Evolutionary conservation across 1,140 invertebrate genomes (phyloP).

Genomic region (Ganaspis sp.): DNA sequence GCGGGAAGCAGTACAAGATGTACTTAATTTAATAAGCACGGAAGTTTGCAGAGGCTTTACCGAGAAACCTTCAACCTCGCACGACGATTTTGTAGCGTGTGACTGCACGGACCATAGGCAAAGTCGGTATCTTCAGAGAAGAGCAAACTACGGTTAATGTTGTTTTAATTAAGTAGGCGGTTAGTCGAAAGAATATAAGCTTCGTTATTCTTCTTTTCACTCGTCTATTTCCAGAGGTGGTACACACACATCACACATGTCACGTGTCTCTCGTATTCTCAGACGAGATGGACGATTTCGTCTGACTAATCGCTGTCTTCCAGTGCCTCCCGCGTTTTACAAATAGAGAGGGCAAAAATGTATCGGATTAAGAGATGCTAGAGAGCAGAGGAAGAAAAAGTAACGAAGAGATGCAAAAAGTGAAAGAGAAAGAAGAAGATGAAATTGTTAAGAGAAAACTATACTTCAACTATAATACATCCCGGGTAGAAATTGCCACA

Average conservation of each 20-base stretch:
- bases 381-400: conserved; percentile 1
- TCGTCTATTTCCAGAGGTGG: conserved; percentile 69
- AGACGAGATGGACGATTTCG: conserved; percentile 76
- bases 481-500: too few relatives aligned
- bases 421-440: neutral
- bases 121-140: conserved; percentile 46
- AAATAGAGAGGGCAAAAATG: conserved; percentile 25
- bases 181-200: conserved; percentile 63
- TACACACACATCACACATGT: conserved; percentile 42
- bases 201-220: conserved; percentile 40
- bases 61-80: conserved; percentile 33
- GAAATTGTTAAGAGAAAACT: too few relatives aligned
- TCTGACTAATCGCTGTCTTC: conserved; percentile 74
- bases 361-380: neutral
- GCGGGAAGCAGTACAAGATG: conserved; percentile 28
- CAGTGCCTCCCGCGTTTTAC: conserved; percentile 40
- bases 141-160: conserved; percentile 62
- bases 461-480: too few relatives aligned
- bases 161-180: conserved; percentile 76
- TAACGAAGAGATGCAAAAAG: neutral
- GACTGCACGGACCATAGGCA: conserved; percentile 54
- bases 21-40: conserved; percentile 64
- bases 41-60: conserved; percentile 52
- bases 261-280: conserved; percentile 76
- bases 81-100: conserved; percentile 38